Conservation (phyloP, 2,113 vertebrate species). For the Elaphurus davidianus region DNA sequence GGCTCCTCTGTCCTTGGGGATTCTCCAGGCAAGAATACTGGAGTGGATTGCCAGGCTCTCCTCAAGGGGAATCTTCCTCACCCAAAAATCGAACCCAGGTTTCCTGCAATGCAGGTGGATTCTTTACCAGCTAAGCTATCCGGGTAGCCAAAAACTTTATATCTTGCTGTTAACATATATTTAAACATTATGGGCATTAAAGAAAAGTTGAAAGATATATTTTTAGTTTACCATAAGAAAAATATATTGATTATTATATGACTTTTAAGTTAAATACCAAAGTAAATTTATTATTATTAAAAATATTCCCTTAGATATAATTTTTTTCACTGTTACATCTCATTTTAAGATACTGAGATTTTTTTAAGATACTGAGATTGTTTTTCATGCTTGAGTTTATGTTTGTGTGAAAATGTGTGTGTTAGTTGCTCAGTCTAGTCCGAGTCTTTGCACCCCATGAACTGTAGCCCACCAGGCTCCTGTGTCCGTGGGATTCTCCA, state of each 20-base stretch:
- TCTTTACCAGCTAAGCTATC: no score
- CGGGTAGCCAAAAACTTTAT: background rate
- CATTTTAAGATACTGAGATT: background rate
- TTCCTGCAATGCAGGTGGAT: no score
- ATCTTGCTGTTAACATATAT: background rate
- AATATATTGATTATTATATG: background rate
- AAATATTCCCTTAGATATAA: background rate
- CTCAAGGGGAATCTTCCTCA: no score
- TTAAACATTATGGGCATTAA: background rate
- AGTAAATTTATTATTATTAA: background rate
- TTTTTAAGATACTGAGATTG: background rate
- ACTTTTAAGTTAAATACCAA: background rate
- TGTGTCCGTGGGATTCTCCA: no score
- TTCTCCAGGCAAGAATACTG: no score
- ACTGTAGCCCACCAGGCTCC: no score
- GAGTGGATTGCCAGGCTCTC: no score
- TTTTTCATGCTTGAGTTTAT: background rate
- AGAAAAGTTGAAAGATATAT: background rate
- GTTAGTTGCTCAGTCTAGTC: no score
- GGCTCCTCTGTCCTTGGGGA: no score
- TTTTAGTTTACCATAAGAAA: constrained; percentile 12
- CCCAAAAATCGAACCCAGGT: no score
- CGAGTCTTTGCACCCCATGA: no score
- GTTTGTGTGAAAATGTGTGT: background rate
- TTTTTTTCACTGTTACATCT: background rate